Percentiles rank a stretch among this genome's conserved stretches.
phyloP scores from a whole-genome alignment of 2,888 invertebrate species.

The Synanthedon tipuliformis region DNA sequence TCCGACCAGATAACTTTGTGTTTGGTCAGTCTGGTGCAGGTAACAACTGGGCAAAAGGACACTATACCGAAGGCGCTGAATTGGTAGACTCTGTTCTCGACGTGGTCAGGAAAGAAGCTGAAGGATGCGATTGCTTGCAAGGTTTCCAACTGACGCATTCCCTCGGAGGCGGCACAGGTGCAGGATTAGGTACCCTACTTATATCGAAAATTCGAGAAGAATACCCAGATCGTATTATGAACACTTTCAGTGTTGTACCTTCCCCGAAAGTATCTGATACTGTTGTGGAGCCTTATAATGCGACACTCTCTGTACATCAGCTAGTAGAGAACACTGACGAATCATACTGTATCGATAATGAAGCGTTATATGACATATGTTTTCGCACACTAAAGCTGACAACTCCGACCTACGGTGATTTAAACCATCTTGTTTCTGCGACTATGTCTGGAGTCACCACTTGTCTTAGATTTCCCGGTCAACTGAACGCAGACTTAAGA shows the following conservation, averaged over 20 bases:
- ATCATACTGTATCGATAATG: slow-evolving; percentile 83
- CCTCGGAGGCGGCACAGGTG: slow-evolving; percentile 81
- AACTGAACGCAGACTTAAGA: slow-evolving; percentile 89
- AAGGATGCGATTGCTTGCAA: slow-evolving; percentile 77
- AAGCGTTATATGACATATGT: slow-evolving; percentile 83
- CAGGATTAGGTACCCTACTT: slow-evolving; percentile 79
- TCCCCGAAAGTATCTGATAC: slow-evolving; percentile 84
- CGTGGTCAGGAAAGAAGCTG: slow-evolving; percentile 72
- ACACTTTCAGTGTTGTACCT: slow-evolving; percentile 79
- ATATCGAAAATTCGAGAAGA: slow-evolving; percentile 82
- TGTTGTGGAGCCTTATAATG: slow-evolving; percentile 83
- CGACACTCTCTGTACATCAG: slow-evolving; percentile 80
- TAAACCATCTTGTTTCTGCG: slow-evolving; percentile 81
- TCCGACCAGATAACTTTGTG: slow-evolving; percentile 81
- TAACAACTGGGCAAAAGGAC: slow-evolving; percentile 75
- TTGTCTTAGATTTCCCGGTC: slow-evolving; percentile 89
- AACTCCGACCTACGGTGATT: slow-evolving; percentile 83
- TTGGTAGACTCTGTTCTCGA: slow-evolving; percentile 73
- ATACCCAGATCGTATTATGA: slow-evolving; percentile 83
- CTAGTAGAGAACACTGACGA: slow-evolving; percentile 84
- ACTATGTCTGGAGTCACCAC: slow-evolving; percentile 83
- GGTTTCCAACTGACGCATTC: slow-evolving; percentile 78
- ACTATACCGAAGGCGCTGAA: slow-evolving; percentile 80
- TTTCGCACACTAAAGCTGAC: slow-evolving; percentile 81
- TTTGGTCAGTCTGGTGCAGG: slow-evolving; percentile 75